A percentile compares a stretch with the other conserved stretches of the same genome.
phyloP scores from a whole-genome alignment of 2,888 invertebrate species.

The Mantis religiosa region DNA sequence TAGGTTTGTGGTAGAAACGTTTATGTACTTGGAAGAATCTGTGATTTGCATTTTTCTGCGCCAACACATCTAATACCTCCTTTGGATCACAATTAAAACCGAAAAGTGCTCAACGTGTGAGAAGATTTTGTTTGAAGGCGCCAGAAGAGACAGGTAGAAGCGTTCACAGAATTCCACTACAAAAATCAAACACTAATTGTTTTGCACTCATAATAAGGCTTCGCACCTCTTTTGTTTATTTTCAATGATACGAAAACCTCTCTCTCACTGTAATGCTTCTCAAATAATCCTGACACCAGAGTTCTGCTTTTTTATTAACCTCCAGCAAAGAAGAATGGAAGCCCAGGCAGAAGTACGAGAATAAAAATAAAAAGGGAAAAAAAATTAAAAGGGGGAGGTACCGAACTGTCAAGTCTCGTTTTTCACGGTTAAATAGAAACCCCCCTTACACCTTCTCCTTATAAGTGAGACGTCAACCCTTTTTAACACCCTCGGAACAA shows the following conservation, averaged over 20 bases:
- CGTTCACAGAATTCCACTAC: neutral
- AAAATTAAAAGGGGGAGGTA: neutral
- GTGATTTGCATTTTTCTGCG: neutral
- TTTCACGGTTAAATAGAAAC: constrained; percentile 23
- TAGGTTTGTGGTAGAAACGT: too few relatives aligned
- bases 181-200: neutral
- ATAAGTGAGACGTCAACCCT: constrained; percentile 4
- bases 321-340: neutral
- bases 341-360: neutral
- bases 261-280: neutral
- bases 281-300: neutral
- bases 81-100: neutral
- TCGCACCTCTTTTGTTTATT: neutral
- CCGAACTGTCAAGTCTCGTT: constrained; percentile 22
- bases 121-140: neutral
- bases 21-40: neutral
- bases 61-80: neutral
- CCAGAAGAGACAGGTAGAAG: neutral
- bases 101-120: neutral
- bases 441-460: neutral
- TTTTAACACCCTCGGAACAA: constrained; percentile 18
- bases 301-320: neutral
- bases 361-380: neutral
- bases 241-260: neutral
- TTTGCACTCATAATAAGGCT: neutral